Evolutionary conservation across 2,797 vertebrate species (phyloP).

Genomic region (Philypnodon macrostomus): DNA sequence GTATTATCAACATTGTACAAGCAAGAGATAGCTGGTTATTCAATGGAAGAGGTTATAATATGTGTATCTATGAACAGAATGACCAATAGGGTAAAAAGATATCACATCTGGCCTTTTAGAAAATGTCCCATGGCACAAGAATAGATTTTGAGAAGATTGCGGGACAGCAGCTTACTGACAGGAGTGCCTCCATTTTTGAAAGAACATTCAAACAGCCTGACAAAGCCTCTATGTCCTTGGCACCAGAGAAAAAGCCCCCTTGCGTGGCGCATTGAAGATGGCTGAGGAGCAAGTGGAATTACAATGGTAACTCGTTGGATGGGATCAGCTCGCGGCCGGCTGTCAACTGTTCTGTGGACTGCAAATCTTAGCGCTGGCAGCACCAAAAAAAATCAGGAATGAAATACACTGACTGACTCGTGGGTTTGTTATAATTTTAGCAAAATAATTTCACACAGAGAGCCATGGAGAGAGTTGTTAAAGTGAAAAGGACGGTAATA

Average conservation of each 20-base stretch:
- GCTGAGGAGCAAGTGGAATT: conserved; percentile 50
- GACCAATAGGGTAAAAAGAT: background rate
- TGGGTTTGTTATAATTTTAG: conserved; percentile 12
- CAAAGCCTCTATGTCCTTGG: conserved; percentile 57
- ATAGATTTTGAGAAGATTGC: conserved; percentile 44
- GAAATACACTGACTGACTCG: conserved; percentile 24
- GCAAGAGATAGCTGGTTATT: too few relatives aligned
- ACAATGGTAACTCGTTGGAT: conserved; percentile 41
- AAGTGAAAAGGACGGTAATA: conserved; percentile 35
- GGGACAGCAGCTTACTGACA: conserved; percentile 32
- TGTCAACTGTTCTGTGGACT: conserved; percentile 42
- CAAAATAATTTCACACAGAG: conserved; percentile 16
- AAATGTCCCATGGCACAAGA: conserved; percentile 20
- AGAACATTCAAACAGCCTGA: conserved; percentile 44
- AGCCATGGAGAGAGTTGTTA: conserved; percentile 18
- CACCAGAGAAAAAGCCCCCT: conserved; percentile 39
- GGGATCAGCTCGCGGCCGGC: conserved; percentile 33
- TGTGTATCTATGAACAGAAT: conserved; percentile 6
- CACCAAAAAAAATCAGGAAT: too few relatives aligned
- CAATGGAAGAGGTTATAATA: too few relatives aligned
- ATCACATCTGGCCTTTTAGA: background rate
- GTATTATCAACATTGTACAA: too few relatives aligned
- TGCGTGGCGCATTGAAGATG: conserved; percentile 32
- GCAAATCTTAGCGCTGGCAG: conserved; percentile 42
- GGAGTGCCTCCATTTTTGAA: conserved; percentile 13